Evolutionary conservation across 1,140 invertebrate genomes (phyloP).

Genomic region (Zaprionus ghesquierei): DNA sequence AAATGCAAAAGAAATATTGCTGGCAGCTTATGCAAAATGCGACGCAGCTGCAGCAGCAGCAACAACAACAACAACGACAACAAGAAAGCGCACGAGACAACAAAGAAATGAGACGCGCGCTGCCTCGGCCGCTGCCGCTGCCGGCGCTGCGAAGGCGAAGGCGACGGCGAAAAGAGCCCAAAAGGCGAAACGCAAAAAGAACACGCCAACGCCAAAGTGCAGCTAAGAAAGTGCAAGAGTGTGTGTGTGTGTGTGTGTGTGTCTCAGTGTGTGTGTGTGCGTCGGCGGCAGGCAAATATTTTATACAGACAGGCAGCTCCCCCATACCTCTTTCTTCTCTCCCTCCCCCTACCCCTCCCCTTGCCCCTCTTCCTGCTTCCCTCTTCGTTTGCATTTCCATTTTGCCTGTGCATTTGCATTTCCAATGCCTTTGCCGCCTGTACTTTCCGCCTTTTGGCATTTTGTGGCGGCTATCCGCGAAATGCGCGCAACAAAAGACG

Average conservation of each 20-base stretch:
- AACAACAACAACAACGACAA: conserved; percentile 48
- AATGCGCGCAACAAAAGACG: conserved; percentile 73
- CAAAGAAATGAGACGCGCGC: conserved; percentile 67
- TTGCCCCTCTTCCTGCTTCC: too few relatives aligned
- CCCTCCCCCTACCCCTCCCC: neutral
- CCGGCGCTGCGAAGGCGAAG: neutral
- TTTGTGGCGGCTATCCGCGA: conserved; percentile 71
- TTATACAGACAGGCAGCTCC: conserved; percentile 34
- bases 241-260: conserved; percentile 15
- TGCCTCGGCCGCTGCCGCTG: conserved; percentile 9
- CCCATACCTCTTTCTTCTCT: neutral
- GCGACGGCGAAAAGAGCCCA: conserved; percentile 50
- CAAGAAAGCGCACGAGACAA: conserved; percentile 58
- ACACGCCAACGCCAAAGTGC: conserved; percentile 76
- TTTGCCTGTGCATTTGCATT: conserved; percentile 40
- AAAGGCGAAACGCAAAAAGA: conserved; percentile 70
- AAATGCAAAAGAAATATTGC: conserved; percentile 23
- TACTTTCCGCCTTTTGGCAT: conserved; percentile 76
- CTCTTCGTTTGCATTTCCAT: conserved; percentile 22
- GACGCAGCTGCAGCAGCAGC: conserved; percentile 41
- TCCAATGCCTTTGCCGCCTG: conserved; percentile 57
- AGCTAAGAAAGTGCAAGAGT: conserved; percentile 63
- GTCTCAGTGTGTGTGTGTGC: conserved; percentile 30
- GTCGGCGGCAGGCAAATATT: conserved; percentile 65
- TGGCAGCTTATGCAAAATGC: conserved; percentile 64